These are phyloP conservation scores for Alentia gelatinosa DNA, from an alignment of 2,888 invertebrate genomes.

Conservation along the genomic window DNA sequence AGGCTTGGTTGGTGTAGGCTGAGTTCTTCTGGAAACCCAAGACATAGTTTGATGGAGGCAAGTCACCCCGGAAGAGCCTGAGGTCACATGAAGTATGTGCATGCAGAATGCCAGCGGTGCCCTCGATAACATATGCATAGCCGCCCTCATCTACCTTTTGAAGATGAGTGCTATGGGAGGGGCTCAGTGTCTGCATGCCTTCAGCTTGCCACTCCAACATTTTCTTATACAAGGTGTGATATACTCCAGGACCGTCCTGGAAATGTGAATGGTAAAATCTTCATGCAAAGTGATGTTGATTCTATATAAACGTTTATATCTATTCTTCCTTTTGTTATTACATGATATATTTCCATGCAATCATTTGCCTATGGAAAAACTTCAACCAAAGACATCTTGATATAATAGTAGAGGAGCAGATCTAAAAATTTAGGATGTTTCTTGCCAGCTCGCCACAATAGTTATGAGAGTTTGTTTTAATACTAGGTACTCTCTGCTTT, in stretches of 20 bases:
- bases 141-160: neutral
- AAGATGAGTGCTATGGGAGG: neutral
- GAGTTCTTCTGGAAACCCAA: too few species aligned
- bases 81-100: neutral
- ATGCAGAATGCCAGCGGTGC: neutral
- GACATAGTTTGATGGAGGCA: neutral
- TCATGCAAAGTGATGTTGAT: too few species aligned
- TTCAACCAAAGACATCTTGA: too few species aligned
- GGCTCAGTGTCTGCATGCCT: neutral
- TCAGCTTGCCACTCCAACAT: neutral
- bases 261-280: too few species aligned
- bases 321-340: neutral
- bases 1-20: too few species aligned
- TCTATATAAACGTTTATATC: too few species aligned
- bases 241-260: neutral
- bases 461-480: too few species aligned
- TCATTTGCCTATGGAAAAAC: neutral
- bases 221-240: neutral
- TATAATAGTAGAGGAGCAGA: too few species aligned
- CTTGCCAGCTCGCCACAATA: too few species aligned
- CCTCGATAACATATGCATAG: neutral
- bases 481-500: too few species aligned
- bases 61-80: neutral
- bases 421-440: too few species aligned
- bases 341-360: neutral